These are phyloP conservation scores for Sebastes vulpes DNA, from an alignment of 2,797 vertebrate genomes.

Conservation along the genomic window DNA sequence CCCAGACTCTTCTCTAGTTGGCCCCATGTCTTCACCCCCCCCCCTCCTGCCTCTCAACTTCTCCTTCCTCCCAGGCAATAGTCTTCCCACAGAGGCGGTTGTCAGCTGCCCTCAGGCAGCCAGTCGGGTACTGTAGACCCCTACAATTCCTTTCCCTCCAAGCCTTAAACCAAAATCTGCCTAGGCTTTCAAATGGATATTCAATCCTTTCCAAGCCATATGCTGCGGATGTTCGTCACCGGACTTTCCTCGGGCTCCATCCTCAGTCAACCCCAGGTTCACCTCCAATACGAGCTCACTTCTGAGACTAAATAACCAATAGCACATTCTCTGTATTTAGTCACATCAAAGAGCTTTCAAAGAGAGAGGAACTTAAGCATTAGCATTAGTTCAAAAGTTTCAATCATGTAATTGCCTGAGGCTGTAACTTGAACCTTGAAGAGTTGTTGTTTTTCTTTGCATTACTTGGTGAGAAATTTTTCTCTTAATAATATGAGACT, in stretches of 20 bases:
- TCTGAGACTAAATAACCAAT: constrained; percentile 62
- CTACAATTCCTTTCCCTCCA: constrained; percentile 34
- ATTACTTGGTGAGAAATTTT: constrained; percentile 6
- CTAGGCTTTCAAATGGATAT: constrained; percentile 29
- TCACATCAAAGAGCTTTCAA: constrained; percentile 74
- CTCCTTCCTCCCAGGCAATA: constrained; percentile 59
- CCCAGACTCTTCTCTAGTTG: constrained; percentile 76
- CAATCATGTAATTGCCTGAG: constrained; percentile 51
- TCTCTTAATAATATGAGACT: background rate
- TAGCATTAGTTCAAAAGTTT: constrained; percentile 61
- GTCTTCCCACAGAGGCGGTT: constrained; percentile 65
- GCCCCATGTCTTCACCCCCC: constrained; percentile 66
- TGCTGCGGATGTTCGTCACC: constrained; percentile 11
- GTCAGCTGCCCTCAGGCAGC: constrained; percentile 65
- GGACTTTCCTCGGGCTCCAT: constrained; percentile 46
- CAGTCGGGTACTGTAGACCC: constrained; percentile 48
- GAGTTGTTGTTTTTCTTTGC: constrained; percentile 49
- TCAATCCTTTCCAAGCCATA: constrained; percentile 38
- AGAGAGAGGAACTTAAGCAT: constrained; percentile 54
- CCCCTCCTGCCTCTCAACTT: constrained; percentile 54
- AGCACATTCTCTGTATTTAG: constrained; percentile 56
- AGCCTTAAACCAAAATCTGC: constrained; percentile 54
- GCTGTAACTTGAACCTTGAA: constrained; percentile 54
- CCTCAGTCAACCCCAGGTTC: constrained; percentile 42
- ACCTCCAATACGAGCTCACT: constrained; percentile 45